Evolutionary conservation across 1,140 invertebrate genomes (phyloP), one percentile per base, ranked within the genome.

Genomic region (Epicauta chinensis): DNA sequence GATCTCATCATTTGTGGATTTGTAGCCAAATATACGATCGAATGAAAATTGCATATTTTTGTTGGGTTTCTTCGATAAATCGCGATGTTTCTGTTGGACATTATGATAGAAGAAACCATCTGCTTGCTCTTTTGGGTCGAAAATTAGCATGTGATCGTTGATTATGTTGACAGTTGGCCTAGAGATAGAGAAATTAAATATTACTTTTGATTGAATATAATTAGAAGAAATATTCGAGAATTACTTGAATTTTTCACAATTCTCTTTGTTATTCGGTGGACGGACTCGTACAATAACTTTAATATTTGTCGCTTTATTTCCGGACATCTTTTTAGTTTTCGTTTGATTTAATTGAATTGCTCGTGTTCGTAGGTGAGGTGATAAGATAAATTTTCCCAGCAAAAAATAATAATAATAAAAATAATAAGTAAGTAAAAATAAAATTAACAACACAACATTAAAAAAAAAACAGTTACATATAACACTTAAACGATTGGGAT

Each of bases 11-110:
- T 93, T 94, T 0, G 75, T 77, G 0, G 77, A 69, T 13, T 71
- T 67, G 13, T 71, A 73, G 35, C 81, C 80, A 72, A 91, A 97
- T 0, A 97, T 85, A 55, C 77, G 71, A 71, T 96, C 91, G 73
- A 95, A 97, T 2, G 81, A 80, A 77, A 95, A 96, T 40, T 87
- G 81, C 15, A 92, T 65, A 59, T 97, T 87, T 65, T 91, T 93
- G 58, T 91, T 88, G 14, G 83, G 79, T 39, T 84, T 84, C 63
- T 89, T 91, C 3, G 84, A 74, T 32, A 93, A 81, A 65, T 93
- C 90, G 37, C 91, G 78, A 29, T 79, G 77, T 16, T 81, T 82
- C 59, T 92, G 87, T 45, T 82, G 82, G 0, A 84, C 75, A 0
- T 89, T 89, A 52, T 89, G 84, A 58, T 85, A 93, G 67, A 85